Evolutionary conservation across 1,140 invertebrate genomes (phyloP), one percentile per base, ranked within the genome.

Genomic region (Drosophila malerkotliana): DNA sequence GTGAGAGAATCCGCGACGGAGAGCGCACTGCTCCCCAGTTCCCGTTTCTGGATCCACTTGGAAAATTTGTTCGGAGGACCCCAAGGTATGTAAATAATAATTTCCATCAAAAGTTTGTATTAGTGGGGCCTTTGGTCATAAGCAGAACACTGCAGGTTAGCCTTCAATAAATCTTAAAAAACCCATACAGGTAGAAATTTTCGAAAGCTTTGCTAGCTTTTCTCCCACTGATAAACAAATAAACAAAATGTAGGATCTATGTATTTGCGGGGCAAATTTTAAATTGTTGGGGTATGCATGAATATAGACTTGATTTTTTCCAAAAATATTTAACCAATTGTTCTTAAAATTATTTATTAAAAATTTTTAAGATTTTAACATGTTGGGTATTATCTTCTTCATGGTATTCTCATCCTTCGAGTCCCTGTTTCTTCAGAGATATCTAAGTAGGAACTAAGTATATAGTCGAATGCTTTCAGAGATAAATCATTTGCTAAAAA

Each of bases 401-500:
- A 1, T 18, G 18, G 18, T 18, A 1, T 18, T 18, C n/a, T 18
- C 1, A 1, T 18, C 18, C 18, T 18, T 18, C 18, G 18, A 21
- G 21, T 21, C 18, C 18, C 18, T 2, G 2, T 21, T 21, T 21
- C 21, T 21, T 21, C 0, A 0, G 21, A 0, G 5, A 1, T 28
- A 28, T 6, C 26, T 28, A 28, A 7, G 26, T 6, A 28, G 26
- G 6, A 28, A 28, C 4, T 6, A 5, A 28, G 26, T 28, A 28
- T 28, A 28, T 28, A 6, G 5, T 28, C 4, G 26, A 28, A 28
- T 28, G 6, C 26, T 28, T 28, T 28, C 37, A 68, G 62, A 45
- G 62, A 39, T 68, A 68, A 68, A 68, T 78, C 59, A 61, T 77
- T 88, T 68, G 79, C 83, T 88, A 78, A 87, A 87, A 87, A 87